Evolutionary conservation across 2,113 vertebrate genomes (phyloP), one percentile per base, ranked within the genome.

Genomic region (Setophaga coronata): DNA sequence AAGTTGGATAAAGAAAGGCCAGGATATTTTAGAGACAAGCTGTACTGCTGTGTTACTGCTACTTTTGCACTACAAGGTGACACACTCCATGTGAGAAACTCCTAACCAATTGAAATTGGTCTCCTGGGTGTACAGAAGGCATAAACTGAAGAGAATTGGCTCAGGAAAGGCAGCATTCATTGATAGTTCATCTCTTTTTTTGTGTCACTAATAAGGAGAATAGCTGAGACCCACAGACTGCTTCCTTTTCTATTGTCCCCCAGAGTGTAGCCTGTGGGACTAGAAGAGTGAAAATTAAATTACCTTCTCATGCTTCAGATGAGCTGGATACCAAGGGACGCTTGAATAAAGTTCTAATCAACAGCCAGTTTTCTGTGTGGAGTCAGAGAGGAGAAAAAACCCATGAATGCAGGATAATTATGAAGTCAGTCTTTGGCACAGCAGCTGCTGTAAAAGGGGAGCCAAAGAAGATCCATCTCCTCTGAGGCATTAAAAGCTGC

Each of bases 201-300:
- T 94, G 71, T 82, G 77, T 62, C 61, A 53, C 72, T 78, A 92
- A 79, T 76, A 83, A 90, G 36, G 51, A 92, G 81, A 89, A 60
- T 70, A 90, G 51, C 71, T 80, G 67, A 93, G 51, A 58, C 78
- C 61, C 47, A 90, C 51, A 54, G 82, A 43, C 58, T 48, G 57
- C 85, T 87, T 95, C 74, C 33, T 73, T 90, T 95, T 29, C 84
- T 87, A 3, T 85, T 90, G 71, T 83, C 40, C 82, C 54, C 87
- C 53, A 9, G 94, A 69, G 91, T 54, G 45, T 11, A 77, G 50
- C 74, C 66, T 60, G 76, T 90, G 79, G 88, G 83, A 93, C 64
- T 80, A 51, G 54, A 96, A 90, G 74, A 93, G 74, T 47, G 78
- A 82, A 96, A 97, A 93, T 94, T 89, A 92, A 93, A 95, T 96